A percentile compares a stretch with the other conserved stretches of the same genome.
Evolutionary conservation across 1,140 invertebrate species (phyloP).

Genomic region (Trialeurodes vaporariorum): DNA sequence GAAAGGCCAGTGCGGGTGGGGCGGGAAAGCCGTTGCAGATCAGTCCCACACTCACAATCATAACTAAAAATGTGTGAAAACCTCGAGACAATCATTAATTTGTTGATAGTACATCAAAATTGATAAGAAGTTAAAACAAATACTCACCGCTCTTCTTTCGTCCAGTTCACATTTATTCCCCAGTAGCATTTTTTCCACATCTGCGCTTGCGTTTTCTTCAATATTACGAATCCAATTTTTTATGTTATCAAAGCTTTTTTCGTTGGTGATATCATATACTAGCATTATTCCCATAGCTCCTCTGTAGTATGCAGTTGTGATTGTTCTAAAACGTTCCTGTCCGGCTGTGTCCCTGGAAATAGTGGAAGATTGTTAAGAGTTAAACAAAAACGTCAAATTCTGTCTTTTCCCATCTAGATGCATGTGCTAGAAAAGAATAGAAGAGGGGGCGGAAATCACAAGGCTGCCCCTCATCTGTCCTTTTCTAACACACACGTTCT

Average conservation of each 20-base stretch:
- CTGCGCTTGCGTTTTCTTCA: constrained; percentile 87
- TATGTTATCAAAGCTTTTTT: constrained; percentile 98
- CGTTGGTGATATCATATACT: constrained; percentile 96
- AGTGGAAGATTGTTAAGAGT: too few relatives aligned
- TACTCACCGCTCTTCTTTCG: constrained; percentile 68
- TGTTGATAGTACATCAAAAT: too few relatives aligned
- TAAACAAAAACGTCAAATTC: constrained; percentile 9
- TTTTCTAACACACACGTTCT: too few relatives aligned
- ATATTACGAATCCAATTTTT: constrained; percentile 98
- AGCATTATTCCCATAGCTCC: constrained; percentile 99
- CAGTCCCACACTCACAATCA: too few relatives aligned
- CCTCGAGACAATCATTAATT: too few relatives aligned
- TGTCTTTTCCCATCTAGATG: neutral
- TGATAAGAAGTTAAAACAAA: too few relatives aligned
- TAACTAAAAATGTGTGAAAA: too few relatives aligned
- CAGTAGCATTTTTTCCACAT: constrained; percentile 90
- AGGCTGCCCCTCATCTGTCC: too few relatives aligned
- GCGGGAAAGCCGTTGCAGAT: too few relatives aligned
- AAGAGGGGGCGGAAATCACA: too few relatives aligned
- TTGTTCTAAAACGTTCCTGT: constrained; percentile 92
- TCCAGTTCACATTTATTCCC: constrained; percentile 91
- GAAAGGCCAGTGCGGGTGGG: too few relatives aligned
- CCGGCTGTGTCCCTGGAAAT: constrained; percentile 82
- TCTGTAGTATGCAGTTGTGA: constrained; percentile 95
- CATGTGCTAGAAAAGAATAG: too few relatives aligned